These are phyloP conservation scores for Chrysomela aeneicollis DNA, from an alignment of 2,888 invertebrate genomes.

Conservation along the genomic window DNA sequence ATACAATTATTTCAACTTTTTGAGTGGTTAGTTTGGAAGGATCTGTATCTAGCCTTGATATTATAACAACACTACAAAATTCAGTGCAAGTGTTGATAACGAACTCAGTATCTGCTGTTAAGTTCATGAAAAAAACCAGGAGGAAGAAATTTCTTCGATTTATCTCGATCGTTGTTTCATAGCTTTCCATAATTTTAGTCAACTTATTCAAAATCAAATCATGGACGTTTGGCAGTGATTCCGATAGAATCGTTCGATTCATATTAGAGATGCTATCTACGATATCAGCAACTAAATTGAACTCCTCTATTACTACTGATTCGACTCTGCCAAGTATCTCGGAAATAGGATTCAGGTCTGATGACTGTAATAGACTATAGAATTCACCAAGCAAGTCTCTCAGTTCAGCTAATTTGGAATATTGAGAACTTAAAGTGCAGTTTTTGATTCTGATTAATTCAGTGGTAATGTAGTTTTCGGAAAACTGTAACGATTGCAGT, in stretches of 20 bases:
- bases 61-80: not conserved
- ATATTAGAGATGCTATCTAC: slow-evolving; percentile 63
- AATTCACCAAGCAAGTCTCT: slow-evolving; percentile 19
- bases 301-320: slow-evolving; percentile 31
- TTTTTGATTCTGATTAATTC: not conserved
- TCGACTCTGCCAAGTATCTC: slow-evolving; percentile 30
- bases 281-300: slow-evolving; percentile 51
- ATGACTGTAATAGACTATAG: slow-evolving; percentile 32
- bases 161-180: not conserved
- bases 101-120: not conserved
- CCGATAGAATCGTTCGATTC: slow-evolving; percentile 9
- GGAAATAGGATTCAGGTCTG: slow-evolving; percentile 42
- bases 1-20: not conserved
- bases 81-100: not conserved
- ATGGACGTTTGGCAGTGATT: slow-evolving; percentile 16
- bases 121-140: not conserved
- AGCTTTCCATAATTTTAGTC: slow-evolving; percentile 15
- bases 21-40: not conserved
- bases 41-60: not conserved
- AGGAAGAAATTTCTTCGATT: slow-evolving; percentile 4
- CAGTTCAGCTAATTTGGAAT: not conserved
- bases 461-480: not conserved
- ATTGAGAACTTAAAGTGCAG: not conserved
- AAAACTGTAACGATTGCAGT: not conserved
- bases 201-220: slow-evolving; percentile 20